Percentiles rank a stretch among this genome's conserved stretches.
Evolutionary conservation across 2,797 vertebrate species (phyloP).

Genomic region (Ptychadena robeensis): DNA sequence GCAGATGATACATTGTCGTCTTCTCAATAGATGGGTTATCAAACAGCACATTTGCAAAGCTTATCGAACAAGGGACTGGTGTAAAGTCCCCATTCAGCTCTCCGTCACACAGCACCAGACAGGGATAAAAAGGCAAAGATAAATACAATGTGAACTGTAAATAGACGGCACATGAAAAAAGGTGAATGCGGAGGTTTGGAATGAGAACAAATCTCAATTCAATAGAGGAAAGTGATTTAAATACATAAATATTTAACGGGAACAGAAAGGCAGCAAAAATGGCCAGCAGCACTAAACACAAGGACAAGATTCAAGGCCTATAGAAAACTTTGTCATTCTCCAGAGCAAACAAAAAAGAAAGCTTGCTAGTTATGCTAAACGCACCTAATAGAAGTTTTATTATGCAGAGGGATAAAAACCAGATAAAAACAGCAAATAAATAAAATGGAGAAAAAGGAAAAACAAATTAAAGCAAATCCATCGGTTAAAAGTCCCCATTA

Average conservation of each 20-base stretch:
- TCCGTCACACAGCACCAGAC: conserved; percentile 64
- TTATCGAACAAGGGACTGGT: conserved; percentile 69
- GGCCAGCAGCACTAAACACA: conserved; percentile 49
- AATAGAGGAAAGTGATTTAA: conserved; percentile 65
- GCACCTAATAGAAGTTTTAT: neutral
- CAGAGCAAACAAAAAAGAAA: neutral
- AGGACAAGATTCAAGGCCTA: conserved; percentile 37
- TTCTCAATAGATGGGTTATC: conserved; percentile 22
- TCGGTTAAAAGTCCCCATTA: too few species aligned
- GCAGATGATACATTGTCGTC: conserved; percentile 64
- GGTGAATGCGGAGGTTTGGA: conserved; percentile 63
- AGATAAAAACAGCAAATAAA: neutral
- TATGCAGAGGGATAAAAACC: neutral
- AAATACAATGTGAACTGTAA: conserved; percentile 65
- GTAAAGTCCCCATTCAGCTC: conserved; percentile 66
- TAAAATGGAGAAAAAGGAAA: neutral
- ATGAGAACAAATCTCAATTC: conserved; percentile 63
- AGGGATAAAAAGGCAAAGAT: conserved; percentile 64
- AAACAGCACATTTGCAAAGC: conserved; percentile 63
- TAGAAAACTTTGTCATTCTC: neutral
- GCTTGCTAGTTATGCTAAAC: neutral
- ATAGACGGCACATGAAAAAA: conserved; percentile 58
- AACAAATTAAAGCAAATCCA: neutral
- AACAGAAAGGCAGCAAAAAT: conserved; percentile 59
- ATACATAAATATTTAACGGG: conserved; percentile 67